Conservation (phyloP, 2,797 vertebrate species). For the Jordanella pulchra region DNA sequence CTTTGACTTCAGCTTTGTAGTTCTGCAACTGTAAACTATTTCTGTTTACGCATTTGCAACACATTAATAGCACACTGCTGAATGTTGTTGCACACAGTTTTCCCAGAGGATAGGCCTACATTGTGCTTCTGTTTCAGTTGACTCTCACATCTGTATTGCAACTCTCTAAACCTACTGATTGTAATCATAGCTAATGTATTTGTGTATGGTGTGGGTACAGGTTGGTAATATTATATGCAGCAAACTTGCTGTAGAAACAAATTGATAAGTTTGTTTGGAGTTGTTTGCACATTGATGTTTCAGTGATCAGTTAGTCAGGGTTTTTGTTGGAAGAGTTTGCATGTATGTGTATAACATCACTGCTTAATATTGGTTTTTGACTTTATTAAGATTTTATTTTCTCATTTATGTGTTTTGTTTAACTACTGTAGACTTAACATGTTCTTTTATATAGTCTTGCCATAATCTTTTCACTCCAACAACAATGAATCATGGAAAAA, state of each 20-base stretch:
- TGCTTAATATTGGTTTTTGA: no score
- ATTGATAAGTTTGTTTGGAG: constrained; percentile 14
- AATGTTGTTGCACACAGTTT: not conserved
- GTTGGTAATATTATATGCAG: constrained; percentile 17
- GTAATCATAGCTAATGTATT: constrained; percentile 17
- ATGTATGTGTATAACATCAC: constrained; percentile 1
- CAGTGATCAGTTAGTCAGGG: not conserved
- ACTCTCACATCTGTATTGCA: not conserved
- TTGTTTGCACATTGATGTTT: constrained; percentile 18
- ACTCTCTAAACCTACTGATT: constrained; percentile 14
- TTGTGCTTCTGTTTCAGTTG: not conserved
- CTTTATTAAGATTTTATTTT: no score
- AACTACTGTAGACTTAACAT: no score
- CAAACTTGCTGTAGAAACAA: constrained; percentile 1
- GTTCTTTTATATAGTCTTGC: no score
- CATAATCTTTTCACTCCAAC: no score
- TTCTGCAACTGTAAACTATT: not conserved
- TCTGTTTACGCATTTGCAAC: not conserved
- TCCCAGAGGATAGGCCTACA: not conserved
- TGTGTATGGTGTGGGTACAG: constrained; percentile 17
- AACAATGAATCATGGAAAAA: no score
- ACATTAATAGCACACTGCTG: not conserved
- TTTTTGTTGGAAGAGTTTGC: constrained; percentile 1
- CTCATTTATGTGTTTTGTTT: no score
- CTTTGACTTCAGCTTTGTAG: not conserved